Base-by-base conservation (phyloP, 2,113 vertebrate genomes). In the Paracanthobrama guichenoti region DNA sequence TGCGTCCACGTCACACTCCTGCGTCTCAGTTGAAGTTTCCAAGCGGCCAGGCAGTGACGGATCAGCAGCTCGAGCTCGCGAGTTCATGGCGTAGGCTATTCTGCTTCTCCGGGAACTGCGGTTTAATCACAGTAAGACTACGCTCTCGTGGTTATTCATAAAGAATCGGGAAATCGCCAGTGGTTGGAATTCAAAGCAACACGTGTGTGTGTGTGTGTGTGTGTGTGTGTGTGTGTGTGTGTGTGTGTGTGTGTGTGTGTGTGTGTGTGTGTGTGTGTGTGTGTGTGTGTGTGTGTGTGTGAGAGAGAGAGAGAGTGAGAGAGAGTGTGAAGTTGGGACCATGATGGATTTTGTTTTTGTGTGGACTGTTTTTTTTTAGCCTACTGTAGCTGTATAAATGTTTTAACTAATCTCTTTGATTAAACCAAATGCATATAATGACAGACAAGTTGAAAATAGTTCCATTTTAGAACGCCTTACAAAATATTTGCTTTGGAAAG, bases 1-100 rank as follows among this genome's bases (percentile, higher is more conserved):
- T 20, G 48, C 9, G 73, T 11, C 7, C 48, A 76, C 73, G 73
- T 76, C 73, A 76, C 73, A 35, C 73, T 76, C 73, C 3, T 35
- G 73, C 73, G 73, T 76, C 26, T 20, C 24, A 1, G 53, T 13
- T 28, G 0, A 14, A 9, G 28, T 42, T n/a, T 53, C 26, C 48
- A 5, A 20, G 16, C 48, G 7, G 26, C 9, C 73, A 6, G 24
- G 2, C 14, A 20, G 46, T 0, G 73, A 11, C 31, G 24, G 24
- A 22, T 75, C 44, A 26, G 44, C 16, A 35, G 72, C 5, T n/a
- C 11, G 2, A 24, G 24, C 31, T 26, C 76, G 4, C 2, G 28
- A 64, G 6, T 1, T 26, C 13, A 26, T 20, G 57, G 22, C 1
- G 55, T 42, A n/a, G n/a, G n/a, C n/a, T n/a, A 9, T 44, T 18